phyloP scores from a whole-genome alignment of 1,140 invertebrate genomes.

The Drosophila ananassae region DNA sequence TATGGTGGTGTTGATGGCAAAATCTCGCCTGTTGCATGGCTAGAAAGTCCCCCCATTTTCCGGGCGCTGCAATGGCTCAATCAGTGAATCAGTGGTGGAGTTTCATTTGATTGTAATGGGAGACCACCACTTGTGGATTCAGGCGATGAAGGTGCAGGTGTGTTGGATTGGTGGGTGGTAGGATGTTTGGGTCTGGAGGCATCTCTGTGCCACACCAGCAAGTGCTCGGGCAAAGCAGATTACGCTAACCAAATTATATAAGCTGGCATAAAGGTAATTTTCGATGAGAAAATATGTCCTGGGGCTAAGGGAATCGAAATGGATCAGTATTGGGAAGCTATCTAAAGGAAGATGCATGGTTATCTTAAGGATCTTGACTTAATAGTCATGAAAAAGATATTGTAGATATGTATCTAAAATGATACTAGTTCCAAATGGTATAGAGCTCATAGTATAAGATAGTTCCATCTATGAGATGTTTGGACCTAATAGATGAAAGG shows the following conservation, averaged over 20 bases:
- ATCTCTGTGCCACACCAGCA: not conserved
- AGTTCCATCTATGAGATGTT: too few relatives aligned
- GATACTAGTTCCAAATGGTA: too few relatives aligned
- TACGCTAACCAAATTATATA: slow-evolving; percentile 51
- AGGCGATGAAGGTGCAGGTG: slow-evolving; percentile 16
- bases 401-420: not conserved
- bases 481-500: too few relatives aligned
- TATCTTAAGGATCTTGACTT: too few relatives aligned
- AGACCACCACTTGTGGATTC: slow-evolving; percentile 78
- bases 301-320: not conserved
- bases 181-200: too few relatives aligned
- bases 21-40: slow-evolving; percentile 47
- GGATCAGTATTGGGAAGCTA: not conserved
- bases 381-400: too few relatives aligned
- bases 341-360: not conserved
- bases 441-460: too few relatives aligned
- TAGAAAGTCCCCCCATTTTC: slow-evolving; percentile 1
- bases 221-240: slow-evolving; percentile 24
- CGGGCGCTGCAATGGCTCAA: slow-evolving; percentile 65
- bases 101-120: slow-evolving; percentile 76
- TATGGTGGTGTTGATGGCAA: slow-evolving; percentile 27
- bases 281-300: slow-evolving; percentile 30
- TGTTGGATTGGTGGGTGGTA: not conserved
- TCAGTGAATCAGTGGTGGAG: slow-evolving; percentile 71
- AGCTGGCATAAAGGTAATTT: slow-evolving; percentile 46